A percentile compares a stretch with the other conserved stretches of the same genome.
Conservation (phyloP, 2,888 invertebrate species). For the Lasius fuliginosus region DNA sequence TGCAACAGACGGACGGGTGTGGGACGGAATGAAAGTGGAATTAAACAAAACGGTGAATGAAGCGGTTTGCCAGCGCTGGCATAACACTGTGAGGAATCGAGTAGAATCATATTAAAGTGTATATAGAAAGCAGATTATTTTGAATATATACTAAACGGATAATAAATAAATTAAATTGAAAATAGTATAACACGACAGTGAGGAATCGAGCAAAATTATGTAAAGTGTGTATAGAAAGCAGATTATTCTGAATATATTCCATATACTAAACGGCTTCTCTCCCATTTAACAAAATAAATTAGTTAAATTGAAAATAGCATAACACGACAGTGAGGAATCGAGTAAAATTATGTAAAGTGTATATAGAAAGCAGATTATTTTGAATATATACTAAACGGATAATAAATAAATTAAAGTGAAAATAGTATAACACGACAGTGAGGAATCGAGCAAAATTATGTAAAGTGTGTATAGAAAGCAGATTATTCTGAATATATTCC, state of each 20-base stretch:
- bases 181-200: too few species aligned
- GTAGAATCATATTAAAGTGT: not conserved
- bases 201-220: too few species aligned
- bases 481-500: not conserved
- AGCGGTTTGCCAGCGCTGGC: slow-evolving; percentile 31
- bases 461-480: not conserved
- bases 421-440: too few species aligned
- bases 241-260: not conserved
- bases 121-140: not conserved
- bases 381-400: not conserved
- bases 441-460: too few species aligned
- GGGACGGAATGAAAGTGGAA: slow-evolving; percentile 69
- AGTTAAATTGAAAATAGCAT: not conserved
- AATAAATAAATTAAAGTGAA: not conserved
- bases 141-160: not conserved
- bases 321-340: not conserved
- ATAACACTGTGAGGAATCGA: not conserved
- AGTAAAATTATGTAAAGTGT: not conserved
- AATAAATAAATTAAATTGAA: not conserved
- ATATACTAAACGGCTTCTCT: not conserved
- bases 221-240: not conserved
- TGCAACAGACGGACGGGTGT: slow-evolving; percentile 37
- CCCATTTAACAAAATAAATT: not conserved
- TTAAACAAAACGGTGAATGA: slow-evolving; percentile 66
- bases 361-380: not conserved